A percentile compares a stretch with the other conserved stretches of the same genome.
Evolutionary conservation across 2,113 vertebrate genomes (phyloP).

Genomic region (Calidris pugnax): DNA sequence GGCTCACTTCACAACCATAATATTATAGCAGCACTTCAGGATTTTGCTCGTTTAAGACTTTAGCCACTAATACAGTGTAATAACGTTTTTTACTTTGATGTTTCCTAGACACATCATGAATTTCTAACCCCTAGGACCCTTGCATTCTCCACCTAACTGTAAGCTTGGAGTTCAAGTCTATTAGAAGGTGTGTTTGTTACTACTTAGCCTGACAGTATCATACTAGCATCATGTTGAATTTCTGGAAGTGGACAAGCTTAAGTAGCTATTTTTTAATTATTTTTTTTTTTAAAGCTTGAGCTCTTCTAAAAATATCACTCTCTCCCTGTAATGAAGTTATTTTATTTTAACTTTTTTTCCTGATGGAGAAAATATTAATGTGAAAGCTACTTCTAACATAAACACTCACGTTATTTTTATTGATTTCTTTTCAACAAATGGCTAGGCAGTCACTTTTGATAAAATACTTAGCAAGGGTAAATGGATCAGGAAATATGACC

Average conservation of each 20-base stretch:
- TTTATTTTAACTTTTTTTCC: neutral
- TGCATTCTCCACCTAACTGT: neutral
- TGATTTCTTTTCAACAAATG: conserved; percentile 42
- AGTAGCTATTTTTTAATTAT: neutral
- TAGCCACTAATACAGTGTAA: neutral
- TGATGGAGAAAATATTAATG: neutral
- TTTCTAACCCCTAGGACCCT: neutral
- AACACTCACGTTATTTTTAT: conserved; percentile 5
- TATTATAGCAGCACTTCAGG: neutral
- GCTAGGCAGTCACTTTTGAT: neutral
- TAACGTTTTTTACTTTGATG: neutral
- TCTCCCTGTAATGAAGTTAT: neutral
- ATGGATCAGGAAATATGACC: conserved; percentile 1
- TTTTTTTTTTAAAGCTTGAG: neutral
- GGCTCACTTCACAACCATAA: neutral
- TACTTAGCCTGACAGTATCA: neutral
- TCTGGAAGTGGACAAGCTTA: neutral
- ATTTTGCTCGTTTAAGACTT: neutral
- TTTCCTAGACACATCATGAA: neutral
- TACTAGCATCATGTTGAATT: neutral
- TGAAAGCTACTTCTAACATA: neutral
- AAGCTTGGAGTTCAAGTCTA: neutral
- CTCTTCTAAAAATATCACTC: neutral
- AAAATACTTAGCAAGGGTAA: conserved; percentile 4
- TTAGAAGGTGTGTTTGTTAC: neutral